Evolutionary conservation across 2,888 invertebrate genomes (phyloP), one percentile per base, ranked within the genome.

Genomic region (Ditula angustiorana): DNA sequence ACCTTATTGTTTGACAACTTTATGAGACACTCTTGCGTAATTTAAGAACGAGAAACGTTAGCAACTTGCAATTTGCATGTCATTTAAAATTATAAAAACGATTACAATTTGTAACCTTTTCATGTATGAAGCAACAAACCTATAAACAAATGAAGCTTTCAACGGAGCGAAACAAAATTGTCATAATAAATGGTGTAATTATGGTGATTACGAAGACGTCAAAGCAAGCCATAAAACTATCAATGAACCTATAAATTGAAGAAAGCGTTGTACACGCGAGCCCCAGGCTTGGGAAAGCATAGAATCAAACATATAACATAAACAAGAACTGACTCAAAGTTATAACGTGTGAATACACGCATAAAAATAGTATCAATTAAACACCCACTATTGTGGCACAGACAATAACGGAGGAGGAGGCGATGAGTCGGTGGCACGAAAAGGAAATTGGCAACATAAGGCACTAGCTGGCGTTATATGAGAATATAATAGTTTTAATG

Each of bases 401-500:
- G 72, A 83, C 82, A 86, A 87, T 88, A 82, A 86, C 77, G 75
- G 81, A 75, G 81, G 81, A 75, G 81, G 81, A 69, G 80, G 80
- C 80, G 79, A 88, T 87, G 87, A 81, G 82, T 80, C 80, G 81
- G 75, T 82, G 81, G 83, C 87, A 90, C 84, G 86, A 71, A 83
- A 86, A 82, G 81, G 76, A 86, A 85, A 87, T 85, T 81, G 82
- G 83, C 79, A 81, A 81, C 79, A 82, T 80, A 82, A 79, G 73
- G 75, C 75, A 82, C 79, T 71, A 73, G 70, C 74, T 74, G 69
- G 71, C 73, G 82, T 82, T 83, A 87, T 82, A 83, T 79, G 81
- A 83, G 83, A 86, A 83, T 82, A 91, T 89, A 90, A 88, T 91
- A 88, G 86, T 87, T 86, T 84, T 88, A 88, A 87, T 88, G 86